Evolutionary conservation across 1,140 invertebrate species (phyloP), one percentile per base, ranked within the genome.

Genomic region (Teleopsis dalmanni): DNA sequence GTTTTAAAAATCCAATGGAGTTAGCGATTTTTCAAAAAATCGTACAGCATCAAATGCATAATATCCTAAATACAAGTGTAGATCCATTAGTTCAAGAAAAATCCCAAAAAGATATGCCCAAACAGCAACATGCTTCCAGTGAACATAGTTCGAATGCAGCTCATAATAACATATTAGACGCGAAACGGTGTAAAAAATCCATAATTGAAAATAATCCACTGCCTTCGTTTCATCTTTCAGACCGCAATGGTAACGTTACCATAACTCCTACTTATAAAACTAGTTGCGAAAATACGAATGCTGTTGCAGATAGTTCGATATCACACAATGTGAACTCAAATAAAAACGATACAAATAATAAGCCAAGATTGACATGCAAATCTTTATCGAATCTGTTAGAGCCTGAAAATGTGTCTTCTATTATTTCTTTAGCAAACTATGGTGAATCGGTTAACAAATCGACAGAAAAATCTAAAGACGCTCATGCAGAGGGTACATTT

Each of bases 21-120:
- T 65, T 82, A 44, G 76, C 77, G 0, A 76, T 82, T 72, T 83
- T 81, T 80, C 81, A 83, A 53, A 81, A 83, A 58, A 74, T 81
- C 71, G 75, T 74, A 46, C 64, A 72, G 19, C 56, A 75, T 10
- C 58, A 67, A 9, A 57, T 73, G 13, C 71, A 72, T 23, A 58
- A 72, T 48, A 27, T 54, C 55, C 25, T 72, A 19, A 38, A 48
- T 21, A 31, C 41, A n/a, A 48, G 41, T 34, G 36, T 23, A 64
- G n/a, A n/a, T n/a, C n/a, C n/a, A n/a, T n/a, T n/a, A n/a, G n/a
- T n/a, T n/a, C n/a, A 35, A 35, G 5, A 2, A 14, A 5, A 34
- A 4, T 5, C 16, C 33, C 2, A 35, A 14, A 35, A 19, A 35
- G 5, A 10, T 10, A 35, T 5, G 3, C 10, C 6, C 34, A 35